Evolutionary conservation across 1,140 invertebrate species (phyloP).

Genomic region (Drosophila tristis): DNA sequence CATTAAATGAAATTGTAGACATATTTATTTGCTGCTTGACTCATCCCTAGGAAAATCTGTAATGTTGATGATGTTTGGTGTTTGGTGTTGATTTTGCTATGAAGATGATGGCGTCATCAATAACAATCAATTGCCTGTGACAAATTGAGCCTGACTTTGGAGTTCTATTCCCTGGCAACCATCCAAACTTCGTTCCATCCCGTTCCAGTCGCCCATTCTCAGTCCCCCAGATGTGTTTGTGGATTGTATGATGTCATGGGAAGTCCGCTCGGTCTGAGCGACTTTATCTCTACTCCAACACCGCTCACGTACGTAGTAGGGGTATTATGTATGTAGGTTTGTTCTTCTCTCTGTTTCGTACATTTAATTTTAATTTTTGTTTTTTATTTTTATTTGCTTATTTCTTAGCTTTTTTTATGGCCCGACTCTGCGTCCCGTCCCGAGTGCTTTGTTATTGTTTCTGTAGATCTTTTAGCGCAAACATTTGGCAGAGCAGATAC

Average conservation of each 20-base stretch:
- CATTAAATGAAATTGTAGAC: conserved; percentile 45
- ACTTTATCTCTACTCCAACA: conserved; percentile 61
- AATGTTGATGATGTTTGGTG: conserved; percentile 23
- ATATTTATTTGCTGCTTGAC: conserved; percentile 23
- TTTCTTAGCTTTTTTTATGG: conserved; percentile 34
- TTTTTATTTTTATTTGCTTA: conserved; percentile 49
- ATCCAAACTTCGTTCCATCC: conserved; percentile 15
- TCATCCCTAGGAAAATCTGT: conserved; percentile 43
- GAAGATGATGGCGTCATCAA: conserved; percentile 62
- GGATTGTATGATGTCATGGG: conserved; percentile 67
- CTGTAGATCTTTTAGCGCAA: conserved; percentile 64
- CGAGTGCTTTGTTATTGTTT: conserved; percentile 61
- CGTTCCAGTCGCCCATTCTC: conserved; percentile 10
- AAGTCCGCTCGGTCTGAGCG: conserved; percentile 60
- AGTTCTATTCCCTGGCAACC: conserved; percentile 28
- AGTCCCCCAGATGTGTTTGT: conserved; percentile 35
- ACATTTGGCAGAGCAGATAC: conserved; percentile 57
- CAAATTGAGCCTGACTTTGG: conserved; percentile 56
- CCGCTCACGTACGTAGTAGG: conserved; percentile 29
- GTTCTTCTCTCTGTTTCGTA: conserved; percentile 57
- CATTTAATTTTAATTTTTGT: conserved; percentile 43
- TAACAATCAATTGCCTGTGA: conserved; percentile 79
- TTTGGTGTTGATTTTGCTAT: neutral
- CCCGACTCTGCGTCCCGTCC: conserved; percentile 44
- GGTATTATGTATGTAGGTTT: conserved; percentile 40